Evolutionary conservation across 23 tunicate species (phyloP), one percentile per base, ranked within the genome.

Genomic region (Styela clava): DNA sequence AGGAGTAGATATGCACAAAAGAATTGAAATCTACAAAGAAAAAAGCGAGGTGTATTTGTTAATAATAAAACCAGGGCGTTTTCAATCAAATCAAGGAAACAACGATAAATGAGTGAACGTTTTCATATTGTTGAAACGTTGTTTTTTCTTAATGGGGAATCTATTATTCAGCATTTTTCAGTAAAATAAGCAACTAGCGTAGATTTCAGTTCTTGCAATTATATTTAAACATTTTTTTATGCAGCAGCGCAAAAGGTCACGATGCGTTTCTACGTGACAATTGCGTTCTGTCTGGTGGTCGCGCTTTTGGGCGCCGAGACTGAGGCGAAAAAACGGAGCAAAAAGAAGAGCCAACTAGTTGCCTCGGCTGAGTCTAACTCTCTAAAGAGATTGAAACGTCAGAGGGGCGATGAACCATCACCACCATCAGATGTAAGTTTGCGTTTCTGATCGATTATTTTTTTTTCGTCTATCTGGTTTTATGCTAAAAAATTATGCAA

Each of bases 261-360:
- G 74, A 73, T 86, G 79, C 67, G 81, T 32, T 23, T 73, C 28
- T 36, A 72, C 52, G 73, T 36, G 28, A 33, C 44, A 2, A 16
- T 86, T 61, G 74, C 73, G 30, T 26, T 81, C 26, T 63, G 84
- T 23, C 63, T 74, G 62, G 81, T 73, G 64, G 33, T 73, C 35
- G 69, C 83, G 63, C 37, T 86, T 31, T 27, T 72, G 68, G 61
- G 85, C 64, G 85, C 25, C 35, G 72, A 22, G n/a, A 23, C 85
- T 18, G 79, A 31, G 70, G 84, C 84, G 25, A 79, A 34, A 65
- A 74, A 74, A 30, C 74, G 83, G 52, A 83, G 73, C 64, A 65
- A 70, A 32, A 27, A 1, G n/a, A 29, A 25, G 24, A n/a, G n/a
- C n/a, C 71, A 67, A 67, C 16, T 25, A 25, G 71, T 18, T 22